These are phyloP conservation scores for Philantomba maxwellii DNA, from an alignment of 2,113 vertebrate genomes.

Conservation along the genomic window DNA sequence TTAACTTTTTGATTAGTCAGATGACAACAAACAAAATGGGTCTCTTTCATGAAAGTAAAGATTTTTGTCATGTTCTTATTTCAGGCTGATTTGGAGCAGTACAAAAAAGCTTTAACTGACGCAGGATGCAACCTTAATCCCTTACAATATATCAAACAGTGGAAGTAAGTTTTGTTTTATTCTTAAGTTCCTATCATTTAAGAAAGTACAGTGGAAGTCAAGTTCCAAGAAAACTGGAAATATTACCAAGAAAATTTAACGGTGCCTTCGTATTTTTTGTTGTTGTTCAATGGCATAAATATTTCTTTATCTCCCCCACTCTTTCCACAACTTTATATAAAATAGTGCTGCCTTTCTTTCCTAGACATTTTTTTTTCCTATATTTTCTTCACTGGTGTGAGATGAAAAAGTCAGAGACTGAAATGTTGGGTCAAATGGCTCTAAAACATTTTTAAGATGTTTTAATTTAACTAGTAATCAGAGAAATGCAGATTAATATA, in stretches of 20 bases:
- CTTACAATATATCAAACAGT: constrained; percentile 96
- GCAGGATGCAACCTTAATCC: constrained; percentile 93
- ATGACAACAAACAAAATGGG: neutral
- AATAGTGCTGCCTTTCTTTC: neutral
- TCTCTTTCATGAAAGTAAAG: constrained; percentile 10
- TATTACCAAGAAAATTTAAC: neutral
- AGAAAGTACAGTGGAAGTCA: neutral
- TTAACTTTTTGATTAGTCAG: neutral
- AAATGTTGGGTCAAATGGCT: neutral
- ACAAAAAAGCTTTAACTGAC: constrained; percentile 91
- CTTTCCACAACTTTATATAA: neutral
- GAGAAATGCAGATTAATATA: neutral
- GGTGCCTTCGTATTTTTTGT: neutral
- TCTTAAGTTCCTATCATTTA: constrained; percentile 15
- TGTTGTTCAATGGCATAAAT: neutral
- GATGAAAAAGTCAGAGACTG: neutral
- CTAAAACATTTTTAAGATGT: neutral
- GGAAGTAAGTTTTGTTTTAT: constrained; percentile 90
- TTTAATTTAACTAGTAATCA: neutral
- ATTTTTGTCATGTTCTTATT: constrained; percentile 65
- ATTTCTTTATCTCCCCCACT: neutral
- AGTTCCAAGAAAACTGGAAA: constrained; percentile 5
- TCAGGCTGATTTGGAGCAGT: constrained; percentile 95
- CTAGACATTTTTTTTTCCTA: neutral
- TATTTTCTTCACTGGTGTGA: neutral